Evolutionary conservation across 1,140 invertebrate genomes (phyloP), one percentile per base, ranked within the genome.

Genomic region (Melitaea cinxia): DNA sequence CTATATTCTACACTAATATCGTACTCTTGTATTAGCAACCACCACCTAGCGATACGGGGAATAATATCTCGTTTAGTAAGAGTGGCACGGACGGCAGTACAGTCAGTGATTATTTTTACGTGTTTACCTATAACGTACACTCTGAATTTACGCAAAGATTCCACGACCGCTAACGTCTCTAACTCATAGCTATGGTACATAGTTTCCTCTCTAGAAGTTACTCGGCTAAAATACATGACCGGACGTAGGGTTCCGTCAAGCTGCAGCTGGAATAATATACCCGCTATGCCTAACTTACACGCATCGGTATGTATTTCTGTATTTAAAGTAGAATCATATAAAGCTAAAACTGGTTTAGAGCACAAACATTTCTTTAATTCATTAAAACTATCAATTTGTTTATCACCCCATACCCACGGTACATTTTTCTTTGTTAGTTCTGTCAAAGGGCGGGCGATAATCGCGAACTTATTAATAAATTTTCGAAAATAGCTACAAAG

Each of bases 11-110:
- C 4, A 2, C 4, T 17, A 3, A 45, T 3, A 17, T 45, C 42
- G 15, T 4, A 45, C 1, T 45, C 42, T 15, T 45, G 14, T 17
- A 45, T 45, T 6, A 73, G 63, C n/a, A 89, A 57, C 70, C 76
- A 82, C 87, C 88, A 91, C 0, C 81, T 21, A 7, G 79, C 81
- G 19, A 87, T 75, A 21, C 79, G 49, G 1, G 82, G 75, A 15
- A 75, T 57, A 3, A 82, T 26, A 47, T 87, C 80, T 12, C 69
- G 68, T 75, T 84, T 90, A 14, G 47, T 52, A 45, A 75, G 65
- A 0, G 81, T 80, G 4, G 39, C 52, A 10, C 73, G 57, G 28
- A 88, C 50, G 1, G 85, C 79, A 17, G 72, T 60, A 64, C 86
- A 81, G 65, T 91, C 88, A 1, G 82, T 89, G 0, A 88, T 45